Evolutionary conservation across 2,113 vertebrate genomes (phyloP).

Genomic region (Cochlearius cochlearius): DNA sequence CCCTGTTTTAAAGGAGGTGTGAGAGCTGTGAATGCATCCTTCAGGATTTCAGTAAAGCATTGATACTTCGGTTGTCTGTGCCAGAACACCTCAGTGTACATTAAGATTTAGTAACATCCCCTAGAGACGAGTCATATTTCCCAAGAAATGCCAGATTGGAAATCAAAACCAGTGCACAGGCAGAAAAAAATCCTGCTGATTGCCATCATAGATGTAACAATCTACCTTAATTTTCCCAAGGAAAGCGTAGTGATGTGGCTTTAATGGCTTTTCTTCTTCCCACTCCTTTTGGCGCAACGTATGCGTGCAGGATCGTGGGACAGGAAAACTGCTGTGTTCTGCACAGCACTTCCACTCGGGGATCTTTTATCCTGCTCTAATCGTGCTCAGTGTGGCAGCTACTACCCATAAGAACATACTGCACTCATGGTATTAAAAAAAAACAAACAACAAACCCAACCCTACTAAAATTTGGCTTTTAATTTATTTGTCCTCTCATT

Average conservation of each 20-base stretch:
- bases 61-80: not conserved
- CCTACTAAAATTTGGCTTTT: not conserved
- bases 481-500: not conserved
- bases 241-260: not conserved
- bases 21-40: conserved; percentile 18
- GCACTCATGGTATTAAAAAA: not conserved
- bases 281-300: not conserved
- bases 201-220: not conserved
- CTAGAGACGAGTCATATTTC: not conserved
- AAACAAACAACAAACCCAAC: not conserved
- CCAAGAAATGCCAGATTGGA: not conserved
- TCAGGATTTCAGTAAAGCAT: not conserved
- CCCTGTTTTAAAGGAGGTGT: conserved; percentile 10
- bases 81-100: not conserved
- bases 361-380: not conserved
- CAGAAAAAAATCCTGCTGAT: not conserved
- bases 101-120: not conserved
- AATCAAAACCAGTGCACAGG: not conserved
- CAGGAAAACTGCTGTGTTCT: not conserved
- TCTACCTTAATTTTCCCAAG: not conserved
- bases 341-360: not conserved
- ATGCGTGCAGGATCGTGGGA: not conserved
- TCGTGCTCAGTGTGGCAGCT: not conserved
- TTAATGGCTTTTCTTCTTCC: not conserved
- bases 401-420: not conserved